Conservation (phyloP, 2,797 vertebrate species). For the Anniella stebbinsi region DNA sequence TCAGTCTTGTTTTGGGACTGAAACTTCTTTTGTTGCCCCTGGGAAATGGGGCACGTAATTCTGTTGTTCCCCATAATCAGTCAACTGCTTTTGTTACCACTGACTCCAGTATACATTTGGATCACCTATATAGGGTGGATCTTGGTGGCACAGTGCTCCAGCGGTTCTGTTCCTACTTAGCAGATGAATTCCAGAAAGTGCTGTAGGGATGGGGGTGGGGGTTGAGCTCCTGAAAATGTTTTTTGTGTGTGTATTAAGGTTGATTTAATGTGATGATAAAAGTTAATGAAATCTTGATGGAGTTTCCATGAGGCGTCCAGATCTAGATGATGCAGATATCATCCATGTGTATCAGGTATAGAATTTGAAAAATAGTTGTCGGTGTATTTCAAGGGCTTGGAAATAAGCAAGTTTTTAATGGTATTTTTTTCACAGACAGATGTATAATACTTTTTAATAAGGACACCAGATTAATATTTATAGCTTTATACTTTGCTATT, state of each 20-base stretch:
- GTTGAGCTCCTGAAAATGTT: not conserved
- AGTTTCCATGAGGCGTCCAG: not conserved
- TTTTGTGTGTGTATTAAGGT: not conserved
- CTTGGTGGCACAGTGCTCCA: not conserved
- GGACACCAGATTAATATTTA: not conserved
- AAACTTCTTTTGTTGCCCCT: no score
- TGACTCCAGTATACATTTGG: not conserved
- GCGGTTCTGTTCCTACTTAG: not conserved
- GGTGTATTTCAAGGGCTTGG: not conserved
- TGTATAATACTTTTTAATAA: not conserved
- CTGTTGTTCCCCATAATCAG: no score
- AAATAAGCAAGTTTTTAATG: not conserved
- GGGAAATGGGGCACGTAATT: not conserved
- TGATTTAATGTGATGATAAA: not conserved
- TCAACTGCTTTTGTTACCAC: not conserved
- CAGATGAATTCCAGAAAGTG: not conserved
- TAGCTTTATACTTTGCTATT: not conserved
- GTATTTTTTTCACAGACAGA: not conserved
- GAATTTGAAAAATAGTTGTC: not conserved
- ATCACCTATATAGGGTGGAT: not conserved
- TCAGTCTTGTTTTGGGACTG: no score
- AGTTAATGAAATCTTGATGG: not conserved
- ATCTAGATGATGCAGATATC: not conserved
- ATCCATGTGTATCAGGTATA: not conserved
- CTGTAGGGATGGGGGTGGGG: not conserved